Base-by-base conservation (phyloP, 2,888 invertebrate genomes). In the Eupithecia centaureata region DNA sequence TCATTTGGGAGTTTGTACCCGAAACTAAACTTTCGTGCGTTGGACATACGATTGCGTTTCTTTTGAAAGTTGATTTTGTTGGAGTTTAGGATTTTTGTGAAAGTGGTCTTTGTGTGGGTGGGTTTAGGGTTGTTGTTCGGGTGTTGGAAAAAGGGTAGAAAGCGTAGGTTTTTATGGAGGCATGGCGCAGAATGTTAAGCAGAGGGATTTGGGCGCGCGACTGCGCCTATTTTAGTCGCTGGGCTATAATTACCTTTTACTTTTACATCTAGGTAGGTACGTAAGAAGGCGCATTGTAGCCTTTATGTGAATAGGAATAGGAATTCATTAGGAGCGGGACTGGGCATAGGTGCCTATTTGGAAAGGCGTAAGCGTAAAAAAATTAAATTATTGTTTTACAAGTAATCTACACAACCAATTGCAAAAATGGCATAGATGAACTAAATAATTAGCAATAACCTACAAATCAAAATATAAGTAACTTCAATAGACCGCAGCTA, bases 111-210 rank as follows among this genome's bases (percentile, higher is more conserved):
- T 85, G 76, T 73, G 2, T 0, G 2, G 56, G 35, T 51, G 0
- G 3, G 0, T 13, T 76, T 83, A 84, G 65, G 75, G 82, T 72
- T 60, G 71, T 72, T 79, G 82, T 84, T 87, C 63, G 77, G 72
- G 67, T 83, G 79, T 10, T 32, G 56, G 18, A 56, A 28, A n/a
- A 61, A 66, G 73, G 79, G 83, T 82, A 84, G 84, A 85, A 86
- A 85, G 80, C 74, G 76, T 81, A 79, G 83, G 88, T 87, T 88
- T 90, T 86, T 88, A 89, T 87, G 89, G 90, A 90, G 88, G 90
- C 87, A 83, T 84, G 89, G 86, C 84, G 89, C 87, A 86, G 89
- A 91, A 91, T 91, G 90, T 91, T 91, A 92, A 92, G 91, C 89
- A 91, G 87, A 88, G 90, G 90, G 92, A 91, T 93, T 92, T 92